Percentiles rank a stretch among this genome's conserved stretches.
phyloP scores from a whole-genome alignment of 2,113 vertebrate species.

The Paratilapia polleni region DNA sequence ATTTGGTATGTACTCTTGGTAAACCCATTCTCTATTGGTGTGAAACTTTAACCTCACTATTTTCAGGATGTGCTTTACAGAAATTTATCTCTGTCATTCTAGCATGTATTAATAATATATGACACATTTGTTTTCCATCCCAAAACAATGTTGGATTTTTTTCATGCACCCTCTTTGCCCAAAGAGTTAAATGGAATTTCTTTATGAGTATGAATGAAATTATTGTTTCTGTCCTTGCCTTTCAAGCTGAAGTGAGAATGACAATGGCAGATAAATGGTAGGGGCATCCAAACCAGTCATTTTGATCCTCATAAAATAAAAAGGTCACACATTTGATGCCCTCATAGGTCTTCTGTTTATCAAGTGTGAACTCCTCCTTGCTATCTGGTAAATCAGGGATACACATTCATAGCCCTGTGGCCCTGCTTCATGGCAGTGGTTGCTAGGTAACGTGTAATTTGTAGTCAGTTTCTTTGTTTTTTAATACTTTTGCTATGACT shows the following conservation, averaged over 20 bases:
- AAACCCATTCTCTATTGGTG: not conserved
- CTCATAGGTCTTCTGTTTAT: not conserved
- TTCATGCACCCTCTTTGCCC: not conserved
- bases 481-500: not conserved
- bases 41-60: not conserved
- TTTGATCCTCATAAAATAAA: not conserved
- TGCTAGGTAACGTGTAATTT: slow-evolving; percentile 43
- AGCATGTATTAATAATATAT: not conserved
- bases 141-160: not conserved
- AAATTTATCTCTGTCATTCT: not conserved
- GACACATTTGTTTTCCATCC: not conserved
- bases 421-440: not conserved
- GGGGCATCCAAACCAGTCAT: not conserved
- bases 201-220: not conserved
- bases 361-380: not conserved
- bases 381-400: not conserved
- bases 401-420: not conserved
- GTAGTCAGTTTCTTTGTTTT: not conserved
- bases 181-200: not conserved
- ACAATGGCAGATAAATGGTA: not conserved
- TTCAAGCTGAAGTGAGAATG: not conserved
- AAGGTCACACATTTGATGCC: slow-evolving; percentile 11
- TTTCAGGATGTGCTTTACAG: not conserved
- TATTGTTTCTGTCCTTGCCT: not conserved
- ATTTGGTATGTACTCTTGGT: not conserved